Evolutionary conservation across 2,888 invertebrate species (phyloP).

Genomic region (Lepidochrysops patricia): DNA sequence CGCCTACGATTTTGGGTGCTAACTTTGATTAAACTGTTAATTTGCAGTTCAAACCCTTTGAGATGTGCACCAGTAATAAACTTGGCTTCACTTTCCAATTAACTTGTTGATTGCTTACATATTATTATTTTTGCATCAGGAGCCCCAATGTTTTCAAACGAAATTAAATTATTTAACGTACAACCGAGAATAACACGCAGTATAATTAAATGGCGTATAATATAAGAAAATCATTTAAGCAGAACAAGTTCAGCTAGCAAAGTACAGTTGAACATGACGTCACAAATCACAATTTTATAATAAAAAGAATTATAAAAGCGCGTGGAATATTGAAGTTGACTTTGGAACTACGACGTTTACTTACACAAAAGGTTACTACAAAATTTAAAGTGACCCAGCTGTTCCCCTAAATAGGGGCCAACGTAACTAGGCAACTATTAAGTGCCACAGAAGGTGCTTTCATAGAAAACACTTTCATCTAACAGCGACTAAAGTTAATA

Average conservation of each 20-base stretch:
- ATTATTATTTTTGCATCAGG: background rate
- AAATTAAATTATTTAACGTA: background rate
- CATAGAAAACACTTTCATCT: background rate
- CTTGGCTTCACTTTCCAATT: slow-evolving; percentile 9
- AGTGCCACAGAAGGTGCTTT: background rate
- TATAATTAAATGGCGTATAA: too few species aligned
- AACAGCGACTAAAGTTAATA: background rate
- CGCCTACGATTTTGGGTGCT: background rate
- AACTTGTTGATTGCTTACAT: background rate
- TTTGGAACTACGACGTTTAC: background rate
- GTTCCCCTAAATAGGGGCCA: background rate
- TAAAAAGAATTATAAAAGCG: too few species aligned
- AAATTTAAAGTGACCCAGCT: background rate
- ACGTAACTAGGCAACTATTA: slow-evolving; percentile 3
- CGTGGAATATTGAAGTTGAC: too few species aligned
- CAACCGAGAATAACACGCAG: too few species aligned
- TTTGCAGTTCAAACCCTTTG: slow-evolving; percentile 11
- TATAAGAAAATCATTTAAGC: too few species aligned
- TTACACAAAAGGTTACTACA: background rate
- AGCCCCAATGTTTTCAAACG: background rate
- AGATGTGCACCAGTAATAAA: slow-evolving; percentile 1
- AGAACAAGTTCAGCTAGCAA: too few species aligned
- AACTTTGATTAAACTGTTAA: slow-evolving; percentile 13
- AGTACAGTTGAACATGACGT: too few species aligned
- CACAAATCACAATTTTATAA: too few species aligned